These are phyloP conservation scores for Sporophila hypoxantha DNA, from an alignment of 2,113 vertebrate species.

Conservation along the genomic window DNA sequence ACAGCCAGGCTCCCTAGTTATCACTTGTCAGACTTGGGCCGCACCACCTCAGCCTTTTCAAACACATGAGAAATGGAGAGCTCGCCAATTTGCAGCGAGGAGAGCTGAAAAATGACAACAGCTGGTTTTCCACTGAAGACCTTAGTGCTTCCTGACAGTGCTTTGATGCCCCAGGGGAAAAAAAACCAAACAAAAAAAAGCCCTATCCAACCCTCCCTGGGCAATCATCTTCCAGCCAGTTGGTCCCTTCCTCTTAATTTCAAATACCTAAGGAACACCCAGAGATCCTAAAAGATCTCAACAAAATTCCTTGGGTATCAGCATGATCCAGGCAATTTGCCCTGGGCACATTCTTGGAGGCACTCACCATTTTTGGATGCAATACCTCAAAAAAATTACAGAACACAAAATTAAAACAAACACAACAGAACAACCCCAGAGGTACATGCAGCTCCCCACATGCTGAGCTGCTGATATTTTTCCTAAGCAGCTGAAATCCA, in stretches of 20 bases:
- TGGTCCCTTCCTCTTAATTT: background rate
- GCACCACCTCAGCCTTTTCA: background rate
- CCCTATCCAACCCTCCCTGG: background rate
- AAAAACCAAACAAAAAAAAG: background rate
- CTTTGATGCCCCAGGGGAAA: background rate
- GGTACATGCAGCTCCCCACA: background rate
- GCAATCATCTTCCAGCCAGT: background rate
- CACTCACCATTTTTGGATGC: background rate
- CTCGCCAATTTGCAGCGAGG: background rate
- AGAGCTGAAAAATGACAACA: background rate
- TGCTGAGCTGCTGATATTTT: background rate
- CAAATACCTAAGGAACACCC: background rate
- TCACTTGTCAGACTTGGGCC: background rate
- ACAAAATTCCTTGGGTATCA: background rate
- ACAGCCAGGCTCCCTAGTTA: background rate
- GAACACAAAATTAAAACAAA: background rate
- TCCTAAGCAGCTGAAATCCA: background rate
- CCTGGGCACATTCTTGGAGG: background rate
- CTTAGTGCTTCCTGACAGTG: background rate
- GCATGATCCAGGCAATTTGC: rapidly evolving
- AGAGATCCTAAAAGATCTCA: background rate
- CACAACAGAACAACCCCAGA: background rate
- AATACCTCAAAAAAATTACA: background rate
- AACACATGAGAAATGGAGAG: background rate
- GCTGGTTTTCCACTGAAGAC: background rate